A percentile compares a stretch with the other conserved stretches of the same genome.
phyloP scores from a whole-genome alignment of 2,113 vertebrate species.

The Athene noctua region DNA sequence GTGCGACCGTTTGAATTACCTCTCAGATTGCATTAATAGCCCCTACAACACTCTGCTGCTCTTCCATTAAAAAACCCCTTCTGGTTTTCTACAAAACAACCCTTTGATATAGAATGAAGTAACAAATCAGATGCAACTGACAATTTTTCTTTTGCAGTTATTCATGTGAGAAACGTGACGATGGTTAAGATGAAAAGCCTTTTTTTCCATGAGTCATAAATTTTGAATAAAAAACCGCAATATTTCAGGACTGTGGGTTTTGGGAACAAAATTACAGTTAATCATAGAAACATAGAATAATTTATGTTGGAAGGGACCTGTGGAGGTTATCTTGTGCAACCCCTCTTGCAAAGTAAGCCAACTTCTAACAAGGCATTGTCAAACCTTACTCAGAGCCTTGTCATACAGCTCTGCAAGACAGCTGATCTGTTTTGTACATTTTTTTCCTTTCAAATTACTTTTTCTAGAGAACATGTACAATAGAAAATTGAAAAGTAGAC shows the following conservation, averaged over 20 bases:
- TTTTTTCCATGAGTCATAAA: constrained; percentile 35
- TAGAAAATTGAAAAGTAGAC: not conserved
- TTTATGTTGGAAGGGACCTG: not conserved
- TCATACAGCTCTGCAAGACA: not conserved
- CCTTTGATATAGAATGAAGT: not conserved
- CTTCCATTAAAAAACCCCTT: not conserved
- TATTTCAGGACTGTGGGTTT: constrained; percentile 34
- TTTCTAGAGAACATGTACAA: not conserved
- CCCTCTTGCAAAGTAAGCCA: not conserved
- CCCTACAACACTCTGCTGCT: not conserved
- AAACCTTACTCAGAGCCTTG: not conserved
- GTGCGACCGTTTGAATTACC: not conserved
- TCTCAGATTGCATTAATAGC: not conserved
- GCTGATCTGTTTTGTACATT: not conserved
- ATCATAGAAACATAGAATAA: not conserved
- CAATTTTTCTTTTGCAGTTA: constrained; percentile 1
- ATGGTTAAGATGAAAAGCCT: constrained; percentile 7
- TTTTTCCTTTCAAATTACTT: not conserved
- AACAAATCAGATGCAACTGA: constrained; percentile 7
- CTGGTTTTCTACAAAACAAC: not conserved
- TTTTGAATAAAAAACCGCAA: constrained; percentile 21
- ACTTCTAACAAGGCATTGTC: not conserved
- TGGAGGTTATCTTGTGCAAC: not conserved
- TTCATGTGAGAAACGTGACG: not conserved
- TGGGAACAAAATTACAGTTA: constrained; percentile 26